phyloP scores from a whole-genome alignment of 2,797 vertebrate species.

The Amblyopsis hoosieri region DNA sequence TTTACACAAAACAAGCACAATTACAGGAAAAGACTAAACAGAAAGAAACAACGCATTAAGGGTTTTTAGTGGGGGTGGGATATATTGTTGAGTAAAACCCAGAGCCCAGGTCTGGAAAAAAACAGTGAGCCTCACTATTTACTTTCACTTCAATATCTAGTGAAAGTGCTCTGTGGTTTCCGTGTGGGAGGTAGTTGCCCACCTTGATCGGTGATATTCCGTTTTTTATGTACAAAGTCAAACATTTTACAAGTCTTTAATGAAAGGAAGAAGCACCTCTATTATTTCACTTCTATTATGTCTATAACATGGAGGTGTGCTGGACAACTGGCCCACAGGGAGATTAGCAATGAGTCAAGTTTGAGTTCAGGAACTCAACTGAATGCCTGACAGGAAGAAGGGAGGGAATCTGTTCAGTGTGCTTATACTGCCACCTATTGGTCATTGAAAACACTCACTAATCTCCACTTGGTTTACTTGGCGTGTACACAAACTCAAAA shows the following conservation, averaged over 20 bases:
- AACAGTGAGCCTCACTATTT: slow-evolving; percentile 38
- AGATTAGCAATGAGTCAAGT: background rate
- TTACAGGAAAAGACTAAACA: slow-evolving; percentile 79
- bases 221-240: no score
- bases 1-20: slow-evolving; percentile 77
- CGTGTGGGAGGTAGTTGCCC: slow-evolving; percentile 58
- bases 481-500: background rate
- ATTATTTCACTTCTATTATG: background rate
- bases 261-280: background rate
- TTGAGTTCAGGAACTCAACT: slow-evolving; percentile 26
- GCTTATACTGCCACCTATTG: slow-evolving; percentile 75
- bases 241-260: no score
- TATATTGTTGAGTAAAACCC: slow-evolving; percentile 73
- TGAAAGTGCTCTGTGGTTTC: slow-evolving; percentile 63
- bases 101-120: slow-evolving; percentile 70
- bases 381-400: slow-evolving; percentile 5
- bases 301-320: background rate
- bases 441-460: slow-evolving; percentile 9
- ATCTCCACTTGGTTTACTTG: background rate
- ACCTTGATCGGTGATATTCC: slow-evolving; percentile 39
- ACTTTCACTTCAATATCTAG: slow-evolving; percentile 62
- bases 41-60: slow-evolving; percentile 42
- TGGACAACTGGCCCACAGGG: background rate
- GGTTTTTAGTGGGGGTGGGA: slow-evolving; percentile 50
- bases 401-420: slow-evolving; percentile 13